Evolutionary conservation across 2,797 vertebrate genomes (phyloP).

Genomic region (Muscicapa striata): DNA sequence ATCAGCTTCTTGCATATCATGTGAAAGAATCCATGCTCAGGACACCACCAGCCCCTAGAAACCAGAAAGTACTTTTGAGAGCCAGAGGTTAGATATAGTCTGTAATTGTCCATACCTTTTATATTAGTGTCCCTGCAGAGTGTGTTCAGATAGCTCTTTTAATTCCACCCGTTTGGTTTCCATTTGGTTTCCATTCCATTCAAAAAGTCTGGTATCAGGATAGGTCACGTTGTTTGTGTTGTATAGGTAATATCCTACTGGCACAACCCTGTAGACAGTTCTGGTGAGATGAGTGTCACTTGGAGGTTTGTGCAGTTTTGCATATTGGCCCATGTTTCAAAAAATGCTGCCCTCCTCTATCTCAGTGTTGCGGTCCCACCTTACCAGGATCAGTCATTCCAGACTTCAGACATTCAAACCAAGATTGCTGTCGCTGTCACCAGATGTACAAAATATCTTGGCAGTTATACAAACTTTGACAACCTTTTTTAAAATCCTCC

Average conservation of each 20-base stretch:
- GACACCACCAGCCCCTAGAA: background rate
- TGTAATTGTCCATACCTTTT: background rate
- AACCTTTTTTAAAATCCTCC: background rate
- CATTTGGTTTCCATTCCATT: background rate
- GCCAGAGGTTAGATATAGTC: background rate
- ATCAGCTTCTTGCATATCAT: background rate
- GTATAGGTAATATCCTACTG: background rate
- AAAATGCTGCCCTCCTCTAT: background rate
- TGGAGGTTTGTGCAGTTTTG: background rate
- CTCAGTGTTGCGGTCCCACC: background rate
- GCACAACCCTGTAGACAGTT: background rate
- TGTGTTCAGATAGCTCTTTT: background rate
- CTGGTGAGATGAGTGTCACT: background rate
- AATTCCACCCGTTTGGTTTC: background rate
- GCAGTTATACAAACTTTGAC: background rate
- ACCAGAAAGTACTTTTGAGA: background rate
- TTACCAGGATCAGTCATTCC: background rate
- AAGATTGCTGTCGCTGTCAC: background rate
- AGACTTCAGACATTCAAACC: background rate
- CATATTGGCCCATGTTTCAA: background rate
- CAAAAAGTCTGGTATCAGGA: background rate
- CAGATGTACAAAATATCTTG: background rate
- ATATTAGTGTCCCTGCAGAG: background rate
- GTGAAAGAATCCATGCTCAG: background rate
- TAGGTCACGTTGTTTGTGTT: fast-evolving